Conservation (phyloP, 2,888 invertebrate genomes). For the Xestoiulus laeticollis region DNA sequence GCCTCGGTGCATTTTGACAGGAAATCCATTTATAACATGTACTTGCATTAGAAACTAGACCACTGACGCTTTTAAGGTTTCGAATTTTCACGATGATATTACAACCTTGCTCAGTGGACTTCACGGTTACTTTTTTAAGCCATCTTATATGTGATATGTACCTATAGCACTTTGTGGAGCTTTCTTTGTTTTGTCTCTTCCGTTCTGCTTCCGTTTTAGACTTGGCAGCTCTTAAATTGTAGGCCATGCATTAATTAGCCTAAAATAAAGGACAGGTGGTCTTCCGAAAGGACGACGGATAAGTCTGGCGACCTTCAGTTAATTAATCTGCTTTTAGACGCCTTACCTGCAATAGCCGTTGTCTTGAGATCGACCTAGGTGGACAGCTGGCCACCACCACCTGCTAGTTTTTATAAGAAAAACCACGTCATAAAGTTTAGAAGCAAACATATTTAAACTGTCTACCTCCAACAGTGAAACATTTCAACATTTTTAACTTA, state of each 20-base stretch:
- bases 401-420: background rate
- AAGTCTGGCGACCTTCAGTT: background rate
- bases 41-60: background rate
- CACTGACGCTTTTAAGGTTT: background rate
- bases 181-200: background rate
- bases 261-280: conserved; percentile 30
- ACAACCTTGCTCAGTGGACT: background rate
- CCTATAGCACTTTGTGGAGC: background rate
- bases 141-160: background rate
- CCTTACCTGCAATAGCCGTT: background rate
- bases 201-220: background rate
- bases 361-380: background rate
- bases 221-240: background rate
- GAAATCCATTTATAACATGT: too few species aligned
- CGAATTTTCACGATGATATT: background rate
- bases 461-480: background rate
- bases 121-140: background rate
- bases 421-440: background rate
- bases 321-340: background rate
- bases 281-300: background rate
- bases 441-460: background rate
- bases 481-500: background rate
- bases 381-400: background rate
- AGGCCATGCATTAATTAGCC: background rate
- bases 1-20: background rate